Evolutionary conservation across 2,888 invertebrate genomes (phyloP).

Genomic region (Hesperia comma): DNA sequence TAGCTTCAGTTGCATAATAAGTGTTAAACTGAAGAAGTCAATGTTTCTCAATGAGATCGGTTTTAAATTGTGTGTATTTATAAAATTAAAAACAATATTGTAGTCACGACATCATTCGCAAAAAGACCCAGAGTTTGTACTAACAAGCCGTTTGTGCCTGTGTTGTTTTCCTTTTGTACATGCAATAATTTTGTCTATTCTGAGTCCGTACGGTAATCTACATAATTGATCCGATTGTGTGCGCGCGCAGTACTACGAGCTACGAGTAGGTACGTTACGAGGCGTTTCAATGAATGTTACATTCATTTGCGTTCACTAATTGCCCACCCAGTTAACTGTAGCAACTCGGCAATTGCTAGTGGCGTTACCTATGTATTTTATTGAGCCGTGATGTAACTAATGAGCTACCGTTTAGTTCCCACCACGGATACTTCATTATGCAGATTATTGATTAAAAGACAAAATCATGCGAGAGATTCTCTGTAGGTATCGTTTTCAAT

Average conservation of each 20-base stretch:
- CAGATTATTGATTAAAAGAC: neutral
- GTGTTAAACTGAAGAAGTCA: too few species aligned
- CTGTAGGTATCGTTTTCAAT: too few species aligned
- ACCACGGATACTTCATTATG: constrained; percentile 38
- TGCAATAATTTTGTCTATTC: constrained; percentile 39
- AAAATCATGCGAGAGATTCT: too few species aligned
- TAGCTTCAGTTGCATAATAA: too few species aligned
- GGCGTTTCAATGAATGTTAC: constrained; percentile 18
- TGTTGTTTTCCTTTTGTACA: neutral
- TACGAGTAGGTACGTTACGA: neutral
- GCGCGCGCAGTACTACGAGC: constrained; percentile 35
- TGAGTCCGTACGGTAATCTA: constrained; percentile 40
- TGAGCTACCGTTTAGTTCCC: constrained; percentile 15
- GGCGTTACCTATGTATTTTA: constrained; percentile 9
- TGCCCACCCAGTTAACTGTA: constrained; percentile 15
- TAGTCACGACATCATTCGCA: too few species aligned
- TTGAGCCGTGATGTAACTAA: constrained; percentile 12
- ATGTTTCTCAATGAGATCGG: too few species aligned
- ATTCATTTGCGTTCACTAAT: constrained; percentile 29
- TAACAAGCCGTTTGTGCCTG: too few species aligned
- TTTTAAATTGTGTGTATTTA: too few species aligned
- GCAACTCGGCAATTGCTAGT: constrained; percentile 8
- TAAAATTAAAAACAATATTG: too few species aligned
- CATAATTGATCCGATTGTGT: constrained; percentile 52
- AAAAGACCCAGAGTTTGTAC: too few species aligned